Conservation (phyloP, 2,888 invertebrate genomes). For the Digitonthophagus gazella region DNA sequence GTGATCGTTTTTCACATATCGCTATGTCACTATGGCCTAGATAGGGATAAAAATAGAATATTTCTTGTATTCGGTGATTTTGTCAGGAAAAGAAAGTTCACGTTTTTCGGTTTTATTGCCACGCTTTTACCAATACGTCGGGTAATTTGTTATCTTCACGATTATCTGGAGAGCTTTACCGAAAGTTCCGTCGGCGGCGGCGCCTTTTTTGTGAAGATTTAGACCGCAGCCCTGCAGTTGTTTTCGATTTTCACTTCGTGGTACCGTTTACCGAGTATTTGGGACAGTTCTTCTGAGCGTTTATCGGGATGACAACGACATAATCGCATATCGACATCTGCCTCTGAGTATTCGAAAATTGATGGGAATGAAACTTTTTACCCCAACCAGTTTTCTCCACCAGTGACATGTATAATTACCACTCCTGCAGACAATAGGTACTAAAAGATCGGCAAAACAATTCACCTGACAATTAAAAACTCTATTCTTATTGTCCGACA, state of each 20-base stretch:
- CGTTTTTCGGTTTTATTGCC: background rate
- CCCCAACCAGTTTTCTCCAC: too few relatives aligned
- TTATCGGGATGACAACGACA: background rate
- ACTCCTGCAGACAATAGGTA: too few relatives aligned
- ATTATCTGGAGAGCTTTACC: background rate
- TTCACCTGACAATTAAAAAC: too few relatives aligned
- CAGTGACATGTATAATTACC: too few relatives aligned
- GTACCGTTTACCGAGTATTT: background rate
- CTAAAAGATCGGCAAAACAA: too few relatives aligned
- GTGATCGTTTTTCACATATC: background rate
- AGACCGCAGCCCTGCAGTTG: background rate
- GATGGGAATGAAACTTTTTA: too few relatives aligned
- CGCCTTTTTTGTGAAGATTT: background rate
- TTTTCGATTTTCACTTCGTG: background rate
- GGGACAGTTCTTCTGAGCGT: background rate
- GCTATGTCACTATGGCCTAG: background rate
- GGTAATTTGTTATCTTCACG: background rate
- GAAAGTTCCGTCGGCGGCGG: background rate
- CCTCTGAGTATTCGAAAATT: too few relatives aligned
- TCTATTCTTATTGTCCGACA: too few relatives aligned
- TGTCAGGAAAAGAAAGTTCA: background rate
- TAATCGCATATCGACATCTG: too few relatives aligned
- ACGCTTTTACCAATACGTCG: background rate
- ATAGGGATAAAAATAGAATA: background rate
- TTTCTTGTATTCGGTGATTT: background rate